Evolutionary conservation across 2,113 vertebrate species (phyloP), one percentile per base, ranked within the genome.

Genomic region (Corydoras maculifer): DNA sequence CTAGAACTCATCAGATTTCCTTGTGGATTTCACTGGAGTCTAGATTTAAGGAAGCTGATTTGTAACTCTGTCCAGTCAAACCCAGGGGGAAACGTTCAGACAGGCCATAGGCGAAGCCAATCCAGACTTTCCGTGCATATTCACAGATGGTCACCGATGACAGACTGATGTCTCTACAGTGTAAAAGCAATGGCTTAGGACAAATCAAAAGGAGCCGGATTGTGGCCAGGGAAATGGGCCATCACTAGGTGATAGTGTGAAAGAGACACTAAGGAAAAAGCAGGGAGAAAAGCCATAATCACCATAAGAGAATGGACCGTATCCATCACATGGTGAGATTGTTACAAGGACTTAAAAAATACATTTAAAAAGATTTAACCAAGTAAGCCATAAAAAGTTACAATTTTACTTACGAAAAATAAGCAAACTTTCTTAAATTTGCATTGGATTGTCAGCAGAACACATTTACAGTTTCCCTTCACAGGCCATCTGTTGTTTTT

Each of bases 111-210:
- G 43, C 49, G 18, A 35, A 59, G 58, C 32, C 15, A n/a, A 58
- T 58, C 55, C 58, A 60, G 70, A 62, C 12, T 60, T 69, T 68
- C 62, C 57, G 31, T 25, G 53, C 30, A 69, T 30, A 43, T 58
- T n/a, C 35, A 18, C 69, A 77, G 75, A 74, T 74, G 68, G 72
- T 62, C 60, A 49, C 48, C 7, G 68, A 68, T 67, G 69, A 63
- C 51, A 63, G 11, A 15, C 69, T 48, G 54, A 62, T 72, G 29
- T 68, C n/a, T 51, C n/a, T 12, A 3, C n/a, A 48, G 18, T 66
- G 58, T 13, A 75, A 71, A 70, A 66, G 57, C 35, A 25, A 5
- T 29, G 1, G 4, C 49, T 43, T 14, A 6, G 62, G 74, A 68
- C 74, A 75, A 66, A 66, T 30, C 49, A 32, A n/a, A 51, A 32